These are phyloP conservation scores for Strigamia maritima DNA, from an alignment of 2,888 invertebrate genomes.

Conservation along the genomic window DNA sequence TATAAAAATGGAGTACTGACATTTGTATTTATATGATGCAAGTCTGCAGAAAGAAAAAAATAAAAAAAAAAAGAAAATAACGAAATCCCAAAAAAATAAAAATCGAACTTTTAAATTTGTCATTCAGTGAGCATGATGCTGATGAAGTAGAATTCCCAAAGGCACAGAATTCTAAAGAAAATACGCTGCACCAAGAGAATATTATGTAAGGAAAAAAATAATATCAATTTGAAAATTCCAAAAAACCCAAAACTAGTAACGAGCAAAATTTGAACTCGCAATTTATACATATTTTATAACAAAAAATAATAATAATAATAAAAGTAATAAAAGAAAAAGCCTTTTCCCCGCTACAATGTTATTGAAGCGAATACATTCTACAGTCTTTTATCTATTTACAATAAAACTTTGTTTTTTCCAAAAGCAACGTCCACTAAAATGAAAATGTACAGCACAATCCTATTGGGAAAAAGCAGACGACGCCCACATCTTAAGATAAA, in stretches of 20 bases:
- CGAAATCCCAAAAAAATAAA: neutral
- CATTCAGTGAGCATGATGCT: slow-evolving; percentile 34
- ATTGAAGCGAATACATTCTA: neutral
- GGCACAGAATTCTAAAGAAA: slow-evolving; percentile 6
- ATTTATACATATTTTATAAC: too few relatives aligned
- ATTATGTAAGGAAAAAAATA: neutral
- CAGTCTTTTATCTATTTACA: neutral
- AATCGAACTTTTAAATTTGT: slow-evolving; percentile 27
- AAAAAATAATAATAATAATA: neutral
- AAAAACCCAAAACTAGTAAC: too few relatives aligned
- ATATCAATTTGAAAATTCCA: neutral
- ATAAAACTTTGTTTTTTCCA: neutral
- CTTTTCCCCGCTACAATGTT: neutral
- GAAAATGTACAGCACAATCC: slow-evolving; percentile 15
- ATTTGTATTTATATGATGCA: neutral
- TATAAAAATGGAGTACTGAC: neutral
- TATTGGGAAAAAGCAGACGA: slow-evolving; percentile 4
- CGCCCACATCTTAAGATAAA: slow-evolving; percentile 12
- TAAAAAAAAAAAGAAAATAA: neutral
- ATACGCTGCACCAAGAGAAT: neutral
- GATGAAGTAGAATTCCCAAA: slow-evolving; percentile 5
- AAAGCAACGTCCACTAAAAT: slow-evolving; percentile 10
- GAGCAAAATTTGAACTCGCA: too few relatives aligned
- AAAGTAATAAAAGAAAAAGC: neutral
- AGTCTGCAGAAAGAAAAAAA: neutral